phyloP scores from a whole-genome alignment of 2,113 vertebrate species.

The Prietella phreatophila region DNA sequence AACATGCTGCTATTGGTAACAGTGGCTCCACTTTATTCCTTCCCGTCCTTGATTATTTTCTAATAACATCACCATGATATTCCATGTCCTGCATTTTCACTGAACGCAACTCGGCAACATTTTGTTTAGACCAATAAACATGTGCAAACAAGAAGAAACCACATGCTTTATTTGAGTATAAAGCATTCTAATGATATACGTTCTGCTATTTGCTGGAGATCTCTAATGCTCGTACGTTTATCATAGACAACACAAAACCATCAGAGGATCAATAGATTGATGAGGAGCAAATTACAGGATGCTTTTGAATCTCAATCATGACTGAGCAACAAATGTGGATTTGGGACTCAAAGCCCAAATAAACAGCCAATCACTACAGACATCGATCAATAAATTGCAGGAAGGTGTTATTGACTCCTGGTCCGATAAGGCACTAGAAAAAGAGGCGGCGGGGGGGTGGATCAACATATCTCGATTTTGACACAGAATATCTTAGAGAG shows the following conservation, averaged over 20 bases:
- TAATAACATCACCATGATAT: not conserved
- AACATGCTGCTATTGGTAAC: not conserved
- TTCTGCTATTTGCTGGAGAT: not conserved
- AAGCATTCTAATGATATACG: not conserved
- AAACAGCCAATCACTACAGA: slow-evolving; percentile 18
- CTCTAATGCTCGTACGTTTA: not conserved
- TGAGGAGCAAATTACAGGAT: not conserved
- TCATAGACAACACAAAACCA: slow-evolving; percentile 8
- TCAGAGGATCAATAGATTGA: slow-evolving; percentile 9
- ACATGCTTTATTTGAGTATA: not conserved
- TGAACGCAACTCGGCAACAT: not conserved
- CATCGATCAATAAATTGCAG: slow-evolving; percentile 6
- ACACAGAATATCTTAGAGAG: not conserved
- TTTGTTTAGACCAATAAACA: not conserved
- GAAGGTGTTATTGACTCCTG: slow-evolving; percentile 13
- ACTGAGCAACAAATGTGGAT: not conserved
- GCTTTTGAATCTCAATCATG: slow-evolving; percentile 23
- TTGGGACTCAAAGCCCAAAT: not conserved
- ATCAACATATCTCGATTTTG: not conserved
- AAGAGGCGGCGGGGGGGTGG: too few species aligned
- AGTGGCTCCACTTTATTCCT: not conserved
- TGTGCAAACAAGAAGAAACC: not conserved
- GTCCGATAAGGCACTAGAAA: not conserved
- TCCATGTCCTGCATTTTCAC: not conserved
- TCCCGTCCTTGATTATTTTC: not conserved